Evolutionary conservation across 1,140 invertebrate genomes (phyloP).

Genomic region (Eriosoma lanigerum): DNA sequence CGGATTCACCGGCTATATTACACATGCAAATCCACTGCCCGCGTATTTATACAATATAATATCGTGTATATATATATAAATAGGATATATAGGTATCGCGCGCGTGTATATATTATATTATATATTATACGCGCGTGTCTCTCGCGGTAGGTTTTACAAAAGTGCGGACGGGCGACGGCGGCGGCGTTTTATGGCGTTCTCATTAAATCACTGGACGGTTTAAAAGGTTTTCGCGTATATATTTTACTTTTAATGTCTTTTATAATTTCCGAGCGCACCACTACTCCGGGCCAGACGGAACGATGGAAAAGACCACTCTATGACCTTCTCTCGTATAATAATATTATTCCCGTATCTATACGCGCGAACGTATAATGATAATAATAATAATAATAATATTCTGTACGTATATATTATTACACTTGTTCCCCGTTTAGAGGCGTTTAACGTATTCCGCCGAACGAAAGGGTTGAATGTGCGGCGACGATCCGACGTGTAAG

Average conservation of each 20-base stretch:
- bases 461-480: conserved; percentile 10
- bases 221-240: conserved; percentile 43
- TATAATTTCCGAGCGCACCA: conserved; percentile 35
- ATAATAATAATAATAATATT: no score
- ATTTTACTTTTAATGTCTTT: conserved; percentile 51
- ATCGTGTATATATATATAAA: no score
- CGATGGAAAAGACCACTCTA: background rate
- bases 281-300: background rate
- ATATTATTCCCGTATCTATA: no score
- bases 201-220: conserved; percentile 51
- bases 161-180: conserved; percentile 33
- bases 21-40: conserved; percentile 47
- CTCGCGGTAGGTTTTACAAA: conserved; percentile 48
- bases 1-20: conserved; percentile 39
- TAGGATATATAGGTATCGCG: no score
- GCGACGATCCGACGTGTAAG: conserved; percentile 34
- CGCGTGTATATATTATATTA: background rate
- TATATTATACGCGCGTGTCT: no score
- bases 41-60: background rate
- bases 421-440: background rate
- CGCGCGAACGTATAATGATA: no score
- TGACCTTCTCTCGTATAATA: no score
- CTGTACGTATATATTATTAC: no score
- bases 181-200: conserved; percentile 25
- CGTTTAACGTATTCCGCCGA: background rate